Base-by-base conservation (phyloP, 1,140 invertebrate species). In the Macrobrachium rosenbergii region DNA sequence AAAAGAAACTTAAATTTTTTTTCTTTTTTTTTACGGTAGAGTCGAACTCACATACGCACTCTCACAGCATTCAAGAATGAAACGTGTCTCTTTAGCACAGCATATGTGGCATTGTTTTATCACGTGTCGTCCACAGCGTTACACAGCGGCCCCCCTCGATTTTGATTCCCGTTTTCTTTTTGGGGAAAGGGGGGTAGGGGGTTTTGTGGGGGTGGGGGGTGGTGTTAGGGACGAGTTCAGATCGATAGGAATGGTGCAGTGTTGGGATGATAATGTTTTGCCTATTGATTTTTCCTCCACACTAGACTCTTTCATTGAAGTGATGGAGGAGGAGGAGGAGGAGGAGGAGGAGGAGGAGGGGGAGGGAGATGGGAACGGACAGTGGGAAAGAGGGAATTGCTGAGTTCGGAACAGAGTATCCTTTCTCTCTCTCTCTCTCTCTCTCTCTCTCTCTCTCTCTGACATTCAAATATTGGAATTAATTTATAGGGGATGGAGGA, bases 231-330 rank as follows among this genome's bases (percentile, higher is more conserved):
- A 73, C 10, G 72, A 23, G 23, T 37, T 73, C n/a, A 37, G 67
- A 72, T 83, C 82, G 82, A 83, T 83, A 83, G 82, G 69, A 75
- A 75, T 76, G 69, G 69, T 83, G 82, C 82, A 83, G 72, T 64
- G 69, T 76, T 62, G 64, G 52, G 72, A 62, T 83, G 82, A 83
- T 83, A 83, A 58, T 83, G 82, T 83, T 83, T 76, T 83, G 72
- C 73, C 72, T 83, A 83, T 83, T 83, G 82, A 83, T 83, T 83
- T 83, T 75, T 83, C 82, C 82, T 21, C 72, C 82, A 76, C 52
- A 21, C 52, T 52, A 52, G 52, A 62, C 52, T 52, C 82, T 83
- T 83, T 83, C 82, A 83, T 62, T 45, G 80, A 67, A 45, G 67
- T n/a, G 77, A 60, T 23, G 77, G 59, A 60, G 52, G 23, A 28